These are phyloP conservation scores for Platycheirus albimanus DNA, from an alignment of 2,888 invertebrate genomes.

Conservation along the genomic window DNA sequence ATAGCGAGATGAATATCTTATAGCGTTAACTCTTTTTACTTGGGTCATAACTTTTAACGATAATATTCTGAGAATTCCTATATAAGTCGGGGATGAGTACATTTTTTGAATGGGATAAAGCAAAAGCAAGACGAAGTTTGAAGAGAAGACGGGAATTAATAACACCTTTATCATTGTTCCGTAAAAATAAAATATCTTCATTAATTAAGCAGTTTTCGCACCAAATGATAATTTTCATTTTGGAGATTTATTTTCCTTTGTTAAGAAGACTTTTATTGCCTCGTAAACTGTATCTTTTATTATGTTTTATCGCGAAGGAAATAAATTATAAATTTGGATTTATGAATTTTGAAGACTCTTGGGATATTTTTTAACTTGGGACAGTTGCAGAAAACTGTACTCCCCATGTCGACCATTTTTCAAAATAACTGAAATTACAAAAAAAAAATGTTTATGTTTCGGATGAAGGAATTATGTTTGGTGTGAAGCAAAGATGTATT, in stretches of 20 bases:
- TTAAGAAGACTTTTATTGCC: too few species aligned
- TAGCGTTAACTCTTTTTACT: constrained; percentile 28
- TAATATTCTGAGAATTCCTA: constrained; percentile 36
- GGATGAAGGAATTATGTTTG: too few species aligned
- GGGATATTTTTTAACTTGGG: too few species aligned
- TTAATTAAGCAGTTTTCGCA: constrained; percentile 5
- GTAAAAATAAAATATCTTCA: neutral
- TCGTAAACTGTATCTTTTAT: too few species aligned
- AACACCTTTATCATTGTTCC: neutral
- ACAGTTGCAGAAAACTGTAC: too few species aligned
- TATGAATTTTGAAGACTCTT: too few species aligned
- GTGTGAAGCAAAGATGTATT: too few species aligned
- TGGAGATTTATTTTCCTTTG: neutral
- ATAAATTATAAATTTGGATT: too few species aligned
- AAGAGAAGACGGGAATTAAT: neutral
- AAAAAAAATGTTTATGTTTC: too few species aligned
- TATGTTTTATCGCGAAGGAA: too few species aligned
- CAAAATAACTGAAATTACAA: too few species aligned
- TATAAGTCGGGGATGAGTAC: constrained; percentile 31
- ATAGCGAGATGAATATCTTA: neutral
- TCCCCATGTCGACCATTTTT: too few species aligned
- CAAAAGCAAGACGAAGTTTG: neutral
- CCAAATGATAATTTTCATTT: neutral
- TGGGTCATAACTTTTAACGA: constrained; percentile 51
- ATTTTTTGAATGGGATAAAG: constrained; percentile 14